Conservation (phyloP, 2,888 invertebrate species). For the Catocala fraxini region DNA sequence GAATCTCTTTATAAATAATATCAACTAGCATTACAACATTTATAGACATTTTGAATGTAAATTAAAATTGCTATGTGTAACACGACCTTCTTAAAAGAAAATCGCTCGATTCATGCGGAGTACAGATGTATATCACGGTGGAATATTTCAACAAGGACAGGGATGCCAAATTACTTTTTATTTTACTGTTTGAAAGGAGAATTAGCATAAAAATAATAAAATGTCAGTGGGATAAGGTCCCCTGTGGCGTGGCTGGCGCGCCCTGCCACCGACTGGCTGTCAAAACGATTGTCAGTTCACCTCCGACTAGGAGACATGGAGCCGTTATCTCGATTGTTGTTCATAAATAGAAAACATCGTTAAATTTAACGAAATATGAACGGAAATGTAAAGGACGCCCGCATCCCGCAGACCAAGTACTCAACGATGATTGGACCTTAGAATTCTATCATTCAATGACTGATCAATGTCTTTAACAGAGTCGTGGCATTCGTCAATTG, state of each 20-base stretch:
- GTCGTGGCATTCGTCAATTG: constrained; percentile 6
- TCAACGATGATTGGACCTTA: constrained; percentile 7
- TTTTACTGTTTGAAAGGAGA: constrained; percentile 63
- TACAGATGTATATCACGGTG: constrained; percentile 23
- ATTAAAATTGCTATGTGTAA: background rate
- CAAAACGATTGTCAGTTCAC: constrained; percentile 71
- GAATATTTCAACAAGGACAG: constrained; percentile 43
- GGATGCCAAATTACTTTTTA: constrained; percentile 66
- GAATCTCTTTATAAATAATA: no score
- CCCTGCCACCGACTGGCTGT: constrained; percentile 65
- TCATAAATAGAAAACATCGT: constrained; percentile 29
- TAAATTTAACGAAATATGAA: constrained; percentile 29
- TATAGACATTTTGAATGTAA: background rate
- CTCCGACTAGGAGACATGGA: constrained; percentile 59
- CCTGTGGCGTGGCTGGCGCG: constrained; percentile 61
- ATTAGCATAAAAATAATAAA: constrained; percentile 85
- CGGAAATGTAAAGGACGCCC: constrained; percentile 23
- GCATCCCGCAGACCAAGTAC: constrained; percentile 14
- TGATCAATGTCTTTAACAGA: constrained; percentile 5
- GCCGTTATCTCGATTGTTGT: constrained; percentile 53
- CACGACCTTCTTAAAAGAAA: background rate
- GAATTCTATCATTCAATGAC: background rate
- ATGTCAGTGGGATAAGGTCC: constrained; percentile 70
- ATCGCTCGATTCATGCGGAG: constrained; percentile 3
- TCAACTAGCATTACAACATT: background rate